Conservation (phyloP, 1,140 invertebrate genomes). For the Pseudoatta argentina region DNA sequence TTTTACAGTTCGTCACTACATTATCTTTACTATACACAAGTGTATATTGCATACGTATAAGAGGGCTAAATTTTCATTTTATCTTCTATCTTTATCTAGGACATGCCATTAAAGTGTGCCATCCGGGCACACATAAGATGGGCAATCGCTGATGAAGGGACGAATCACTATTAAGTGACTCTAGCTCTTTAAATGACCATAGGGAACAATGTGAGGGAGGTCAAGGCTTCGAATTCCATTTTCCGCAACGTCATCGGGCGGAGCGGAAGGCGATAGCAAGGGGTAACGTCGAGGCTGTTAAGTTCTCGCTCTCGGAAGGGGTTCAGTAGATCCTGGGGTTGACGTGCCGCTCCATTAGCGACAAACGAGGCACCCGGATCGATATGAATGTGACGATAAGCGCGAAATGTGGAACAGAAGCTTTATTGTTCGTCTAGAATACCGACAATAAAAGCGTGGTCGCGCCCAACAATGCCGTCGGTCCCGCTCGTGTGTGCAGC, state of each 20-base stretch:
- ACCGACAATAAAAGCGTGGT: constrained; percentile 77
- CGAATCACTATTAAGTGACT: constrained; percentile 47
- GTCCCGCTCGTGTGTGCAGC: constrained; percentile 55
- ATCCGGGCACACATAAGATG: constrained; percentile 5
- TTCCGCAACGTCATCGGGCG: constrained; percentile 48
- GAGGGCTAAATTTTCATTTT: constrained; percentile 54
- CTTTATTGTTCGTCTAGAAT: constrained; percentile 81
- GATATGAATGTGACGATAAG: constrained; percentile 77
- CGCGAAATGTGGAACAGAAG: constrained; percentile 76
- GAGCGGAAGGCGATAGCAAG: constrained; percentile 9
- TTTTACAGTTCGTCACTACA: neutral
- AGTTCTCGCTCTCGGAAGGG: constrained; percentile 8
- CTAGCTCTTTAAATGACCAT: constrained; percentile 11
- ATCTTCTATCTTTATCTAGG: constrained; percentile 34
- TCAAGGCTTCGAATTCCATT: constrained; percentile 51
- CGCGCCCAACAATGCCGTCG: constrained; percentile 70
- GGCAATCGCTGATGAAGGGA: constrained; percentile 43
- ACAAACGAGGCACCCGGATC: constrained; percentile 70
- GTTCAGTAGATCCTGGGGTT: constrained; percentile 31
- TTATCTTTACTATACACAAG: constrained; percentile 1
- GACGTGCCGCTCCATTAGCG: constrained; percentile 73
- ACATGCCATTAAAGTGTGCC: constrained; percentile 30
- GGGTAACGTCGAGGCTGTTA: constrained; percentile 14
- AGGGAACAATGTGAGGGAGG: constrained; percentile 2
- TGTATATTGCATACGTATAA: neutral